Conservation (phyloP, 2,797 vertebrate species). For the Rhinophrynus dorsalis region DNA sequence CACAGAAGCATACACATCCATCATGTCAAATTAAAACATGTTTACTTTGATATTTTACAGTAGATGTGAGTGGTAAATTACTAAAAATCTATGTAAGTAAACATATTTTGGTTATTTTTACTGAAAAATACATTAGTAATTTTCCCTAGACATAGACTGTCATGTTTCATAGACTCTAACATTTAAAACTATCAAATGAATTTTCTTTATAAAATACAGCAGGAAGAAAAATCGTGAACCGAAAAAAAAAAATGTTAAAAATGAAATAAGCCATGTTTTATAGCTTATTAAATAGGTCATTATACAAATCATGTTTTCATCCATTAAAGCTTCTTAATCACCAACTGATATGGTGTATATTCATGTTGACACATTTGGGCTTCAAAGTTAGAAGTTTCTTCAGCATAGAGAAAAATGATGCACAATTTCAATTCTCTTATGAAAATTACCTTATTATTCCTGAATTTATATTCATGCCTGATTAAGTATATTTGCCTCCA, state of each 20-base stretch:
- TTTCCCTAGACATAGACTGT: not conserved
- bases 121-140: not conserved
- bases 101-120: not conserved
- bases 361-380: not conserved
- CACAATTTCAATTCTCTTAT: not conserved
- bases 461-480: not conserved
- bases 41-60: not conserved
- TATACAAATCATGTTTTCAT: not conserved
- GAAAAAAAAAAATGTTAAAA: not conserved
- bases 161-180: slow-evolving; percentile 1
- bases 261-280: not conserved
- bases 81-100: not conserved
- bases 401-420: not conserved
- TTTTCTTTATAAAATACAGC: not conserved
- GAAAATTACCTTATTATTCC: not conserved
- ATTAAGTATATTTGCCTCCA: not conserved
- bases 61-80: not conserved
- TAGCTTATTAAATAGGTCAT: not conserved
- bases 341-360: not conserved
- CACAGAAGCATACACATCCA: no score
- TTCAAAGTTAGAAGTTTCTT: not conserved
- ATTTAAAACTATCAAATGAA: not conserved
- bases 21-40: no score
- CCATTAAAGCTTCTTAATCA: not conserved
- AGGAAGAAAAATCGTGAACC: not conserved